Conservation (phyloP, 2,797 vertebrate species). For the Amazona ochrocephala region DNA sequence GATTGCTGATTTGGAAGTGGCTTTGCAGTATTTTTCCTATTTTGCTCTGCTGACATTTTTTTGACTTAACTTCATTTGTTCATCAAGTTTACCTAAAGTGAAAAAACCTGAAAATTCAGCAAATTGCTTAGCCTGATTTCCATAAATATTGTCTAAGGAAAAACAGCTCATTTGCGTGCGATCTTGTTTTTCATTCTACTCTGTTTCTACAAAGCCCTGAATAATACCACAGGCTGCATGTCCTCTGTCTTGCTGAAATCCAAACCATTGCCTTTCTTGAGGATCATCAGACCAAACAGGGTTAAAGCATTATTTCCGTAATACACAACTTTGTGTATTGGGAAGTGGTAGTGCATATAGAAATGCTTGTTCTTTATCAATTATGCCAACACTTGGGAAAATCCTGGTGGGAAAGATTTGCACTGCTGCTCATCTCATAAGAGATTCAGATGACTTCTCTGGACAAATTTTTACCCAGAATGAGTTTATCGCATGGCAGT, state of each 20-base stretch:
- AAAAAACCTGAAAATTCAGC: not conserved
- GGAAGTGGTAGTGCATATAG: not conserved
- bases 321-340: not conserved
- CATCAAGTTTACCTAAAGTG: not conserved
- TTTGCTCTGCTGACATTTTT: not conserved
- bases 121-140: conserved; percentile 1
- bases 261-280: not conserved
- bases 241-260: conserved; percentile 15
- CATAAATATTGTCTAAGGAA: conserved; percentile 9
- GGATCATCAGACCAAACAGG: not conserved
- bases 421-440: not conserved
- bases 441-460: not conserved
- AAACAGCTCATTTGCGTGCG: conserved; percentile 25
- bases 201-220: not conserved
- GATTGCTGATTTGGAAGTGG: not conserved
- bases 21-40: not conserved
- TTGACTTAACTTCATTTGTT: not conserved
- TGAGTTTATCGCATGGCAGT: not conserved
- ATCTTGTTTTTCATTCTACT: conserved; percentile 13
- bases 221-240: not conserved
- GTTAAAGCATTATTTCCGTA: not conserved
- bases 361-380: not conserved
- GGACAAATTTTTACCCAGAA: not conserved
- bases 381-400: not conserved
- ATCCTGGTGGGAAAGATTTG: not conserved